Conservation (phyloP, 2,797 vertebrate species). For the Acanthis flammea region DNA sequence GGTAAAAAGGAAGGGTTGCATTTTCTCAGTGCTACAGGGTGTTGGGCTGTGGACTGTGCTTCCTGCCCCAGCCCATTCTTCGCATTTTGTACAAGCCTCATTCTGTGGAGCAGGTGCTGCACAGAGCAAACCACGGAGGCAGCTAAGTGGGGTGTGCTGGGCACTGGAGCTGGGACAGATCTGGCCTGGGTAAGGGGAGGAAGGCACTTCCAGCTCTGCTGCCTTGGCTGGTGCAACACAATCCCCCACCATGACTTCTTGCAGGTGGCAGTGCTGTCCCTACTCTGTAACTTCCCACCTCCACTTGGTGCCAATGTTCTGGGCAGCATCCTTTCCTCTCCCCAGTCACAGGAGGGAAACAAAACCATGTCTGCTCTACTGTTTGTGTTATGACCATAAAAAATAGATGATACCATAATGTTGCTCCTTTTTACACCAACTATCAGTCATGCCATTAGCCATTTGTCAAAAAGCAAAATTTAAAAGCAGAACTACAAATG, state of each 20-base stretch:
- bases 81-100: neutral
- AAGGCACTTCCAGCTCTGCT: accelerated
- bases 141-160: accelerated
- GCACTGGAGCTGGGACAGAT: neutral
- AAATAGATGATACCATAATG: neutral
- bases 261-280: neutral
- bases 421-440: neutral
- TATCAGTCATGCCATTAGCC: neutral
- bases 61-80: neutral
- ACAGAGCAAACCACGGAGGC: accelerated
- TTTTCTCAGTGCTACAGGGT: neutral
- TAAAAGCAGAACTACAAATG: neutral
- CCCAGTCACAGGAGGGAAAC: accelerated
- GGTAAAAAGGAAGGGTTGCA: neutral
- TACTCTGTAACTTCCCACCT: neutral
- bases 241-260: accelerated
- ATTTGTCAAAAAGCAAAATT: neutral
- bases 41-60: neutral
- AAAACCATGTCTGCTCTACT: neutral
- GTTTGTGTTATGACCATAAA: neutral
- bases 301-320: neutral
- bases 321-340: neutral
- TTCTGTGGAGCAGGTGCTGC: neutral
- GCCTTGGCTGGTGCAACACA: neutral
- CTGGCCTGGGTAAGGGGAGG: neutral